These are phyloP conservation scores for Urophycis tenuis DNA, from an alignment of 2,797 vertebrate species.

Conservation along the genomic window DNA sequence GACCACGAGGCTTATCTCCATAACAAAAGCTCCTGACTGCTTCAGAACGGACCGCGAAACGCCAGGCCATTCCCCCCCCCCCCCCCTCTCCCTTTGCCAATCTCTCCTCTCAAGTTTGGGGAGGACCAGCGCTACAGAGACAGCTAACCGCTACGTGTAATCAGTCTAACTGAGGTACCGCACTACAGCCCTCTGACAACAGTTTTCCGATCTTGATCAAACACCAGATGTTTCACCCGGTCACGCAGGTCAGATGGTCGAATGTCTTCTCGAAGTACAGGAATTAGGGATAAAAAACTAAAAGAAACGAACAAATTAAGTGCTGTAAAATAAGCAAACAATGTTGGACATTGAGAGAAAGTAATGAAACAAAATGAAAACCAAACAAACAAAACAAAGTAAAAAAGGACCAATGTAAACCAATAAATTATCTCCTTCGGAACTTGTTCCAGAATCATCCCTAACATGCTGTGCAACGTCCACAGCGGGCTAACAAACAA, in stretches of 20 bases:
- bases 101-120: not conserved
- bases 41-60: constrained; percentile 1
- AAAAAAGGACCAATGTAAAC: constrained; percentile 46
- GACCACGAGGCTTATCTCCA: constrained; percentile 45
- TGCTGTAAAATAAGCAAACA: constrained; percentile 39
- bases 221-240: not conserved
- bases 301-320: constrained; percentile 35
- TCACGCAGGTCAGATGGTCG: not conserved
- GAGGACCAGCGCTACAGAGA: not conserved
- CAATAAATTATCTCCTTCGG: constrained; percentile 19
- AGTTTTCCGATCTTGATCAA: constrained; percentile 4
- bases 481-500: constrained; percentile 22
- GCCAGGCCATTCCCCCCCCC: not conserved
- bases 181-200: constrained; percentile 21
- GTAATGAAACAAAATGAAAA: constrained; percentile 9
- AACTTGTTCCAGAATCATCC: constrained; percentile 6
- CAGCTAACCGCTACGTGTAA: not conserved
- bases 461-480: not conserved
- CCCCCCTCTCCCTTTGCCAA: not conserved
- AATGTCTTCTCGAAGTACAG: constrained; percentile 20
- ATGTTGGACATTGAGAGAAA: constrained; percentile 20
- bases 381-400: constrained; percentile 6
- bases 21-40: constrained; percentile 8
- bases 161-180: constrained; percentile 33
- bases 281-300: constrained; percentile 31